phyloP scores from a whole-genome alignment of 2,888 invertebrate genomes.

The Thereva unica region DNA sequence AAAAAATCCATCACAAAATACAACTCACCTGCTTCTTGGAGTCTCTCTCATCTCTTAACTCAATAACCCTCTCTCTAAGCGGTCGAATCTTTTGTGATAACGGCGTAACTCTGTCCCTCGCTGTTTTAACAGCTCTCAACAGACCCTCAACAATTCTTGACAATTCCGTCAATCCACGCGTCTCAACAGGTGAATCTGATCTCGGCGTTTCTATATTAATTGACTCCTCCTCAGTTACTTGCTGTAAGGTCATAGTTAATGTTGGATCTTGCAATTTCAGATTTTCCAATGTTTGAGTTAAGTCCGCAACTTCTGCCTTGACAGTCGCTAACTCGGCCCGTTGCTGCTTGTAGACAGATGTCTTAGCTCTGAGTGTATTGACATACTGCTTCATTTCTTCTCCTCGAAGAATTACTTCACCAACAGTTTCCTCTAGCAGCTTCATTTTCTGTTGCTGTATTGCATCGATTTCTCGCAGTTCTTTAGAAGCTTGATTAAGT shows the following conservation, averaged over 20 bases:
- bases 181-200: slow-evolving; percentile 41
- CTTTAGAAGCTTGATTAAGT: slow-evolving; percentile 68
- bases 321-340: slow-evolving; percentile 74
- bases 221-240: slow-evolving; percentile 38
- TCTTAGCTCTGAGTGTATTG: slow-evolving; percentile 77
- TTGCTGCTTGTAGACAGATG: slow-evolving; percentile 79
- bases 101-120: slow-evolving; percentile 43
- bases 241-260: slow-evolving; percentile 60
- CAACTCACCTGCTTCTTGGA: slow-evolving; percentile 43
- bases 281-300: slow-evolving; percentile 76
- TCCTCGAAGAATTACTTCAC: slow-evolving; percentile 73
- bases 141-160: slow-evolving; percentile 44
- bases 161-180: slow-evolving; percentile 43
- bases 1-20: neutral
- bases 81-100: slow-evolving; percentile 43
- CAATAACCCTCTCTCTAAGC: slow-evolving; percentile 41
- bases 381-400: slow-evolving; percentile 87
- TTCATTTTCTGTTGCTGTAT: slow-evolving; percentile 65
- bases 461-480: slow-evolving; percentile 65
- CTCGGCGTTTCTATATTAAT: slow-evolving; percentile 29
- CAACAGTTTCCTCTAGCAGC: slow-evolving; percentile 62
- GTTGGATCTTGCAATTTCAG: slow-evolving; percentile 65
- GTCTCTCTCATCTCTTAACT: slow-evolving; percentile 44
- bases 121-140: slow-evolving; percentile 40
- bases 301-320: slow-evolving; percentile 74